These are phyloP conservation scores for Lontra canadensis DNA, from an alignment of 2,113 vertebrate genomes.

Conservation along the genomic window DNA sequence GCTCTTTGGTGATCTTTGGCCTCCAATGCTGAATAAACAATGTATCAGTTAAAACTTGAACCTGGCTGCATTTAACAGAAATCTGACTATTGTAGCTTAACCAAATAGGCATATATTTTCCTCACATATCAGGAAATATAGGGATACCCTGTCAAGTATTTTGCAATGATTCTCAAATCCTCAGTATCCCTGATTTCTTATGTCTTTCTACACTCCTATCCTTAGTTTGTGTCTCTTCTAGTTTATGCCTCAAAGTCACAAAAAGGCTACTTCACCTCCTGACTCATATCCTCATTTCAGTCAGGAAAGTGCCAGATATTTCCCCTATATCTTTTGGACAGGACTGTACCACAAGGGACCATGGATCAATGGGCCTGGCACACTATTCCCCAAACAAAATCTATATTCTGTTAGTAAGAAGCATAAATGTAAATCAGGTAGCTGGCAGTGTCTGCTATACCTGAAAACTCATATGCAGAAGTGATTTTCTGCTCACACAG, in stretches of 20 bases:
- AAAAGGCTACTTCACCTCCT: neutral
- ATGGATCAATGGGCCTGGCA: neutral
- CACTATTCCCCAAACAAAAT: neutral
- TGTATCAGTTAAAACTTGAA: neutral
- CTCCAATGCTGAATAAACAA: neutral
- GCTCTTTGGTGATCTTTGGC: conserved; percentile 32
- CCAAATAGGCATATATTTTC: neutral
- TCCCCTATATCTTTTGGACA: neutral
- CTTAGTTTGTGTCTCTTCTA: neutral
- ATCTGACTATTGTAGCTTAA: neutral
- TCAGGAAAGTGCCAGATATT: neutral
- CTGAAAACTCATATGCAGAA: neutral
- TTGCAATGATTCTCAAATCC: neutral
- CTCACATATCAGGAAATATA: neutral
- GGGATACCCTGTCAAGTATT: neutral
- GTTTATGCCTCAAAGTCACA: neutral
- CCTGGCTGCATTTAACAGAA: neutral
- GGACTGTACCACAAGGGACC: neutral
- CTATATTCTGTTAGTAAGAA: neutral
- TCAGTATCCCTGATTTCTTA: neutral
- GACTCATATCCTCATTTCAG: neutral
- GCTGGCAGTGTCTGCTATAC: neutral
- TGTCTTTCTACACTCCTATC: neutral
- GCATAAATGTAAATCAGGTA: neutral
- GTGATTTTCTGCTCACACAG: neutral